These are phyloP conservation scores for Carlito syrichta DNA, from an alignment of 2,113 vertebrate genomes.

Conservation along the genomic window DNA sequence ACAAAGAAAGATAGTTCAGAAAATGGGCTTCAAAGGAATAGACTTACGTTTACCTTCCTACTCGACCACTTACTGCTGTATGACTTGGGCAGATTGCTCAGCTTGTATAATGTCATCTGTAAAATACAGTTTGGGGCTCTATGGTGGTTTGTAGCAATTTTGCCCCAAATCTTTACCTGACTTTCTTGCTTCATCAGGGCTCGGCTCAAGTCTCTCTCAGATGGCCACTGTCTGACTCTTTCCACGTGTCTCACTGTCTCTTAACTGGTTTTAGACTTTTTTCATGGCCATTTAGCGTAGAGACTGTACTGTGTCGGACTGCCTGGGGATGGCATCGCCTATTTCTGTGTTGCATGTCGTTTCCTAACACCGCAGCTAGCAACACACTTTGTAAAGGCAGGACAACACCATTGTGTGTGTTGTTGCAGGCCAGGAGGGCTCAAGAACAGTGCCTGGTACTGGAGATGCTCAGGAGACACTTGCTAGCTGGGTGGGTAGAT, in stretches of 20 bases:
- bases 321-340: neutral
- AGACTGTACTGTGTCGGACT: neutral
- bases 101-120: rapidly evolving
- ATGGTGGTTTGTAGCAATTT: rapidly evolving
- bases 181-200: too few species aligned
- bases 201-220: neutral
- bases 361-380: neutral
- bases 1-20: neutral
- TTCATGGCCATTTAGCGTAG: rapidly evolving
- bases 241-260: rapidly evolving
- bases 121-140: neutral
- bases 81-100: neutral
- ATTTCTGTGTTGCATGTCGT: too few species aligned
- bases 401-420: rapidly evolving
- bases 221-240: neutral
- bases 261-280: rapidly evolving
- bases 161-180: neutral
- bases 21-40: rapidly evolving
- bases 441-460: rapidly evolving
- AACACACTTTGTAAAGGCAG: neutral
- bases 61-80: too few species aligned
- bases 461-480: neutral
- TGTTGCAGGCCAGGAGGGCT: rapidly evolving
- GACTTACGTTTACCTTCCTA: neutral
- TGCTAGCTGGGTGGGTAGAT: rapidly evolving